These are phyloP conservation scores for Heliconius sara DNA, from an alignment of 2,888 invertebrate genomes.

Conservation along the genomic window DNA sequence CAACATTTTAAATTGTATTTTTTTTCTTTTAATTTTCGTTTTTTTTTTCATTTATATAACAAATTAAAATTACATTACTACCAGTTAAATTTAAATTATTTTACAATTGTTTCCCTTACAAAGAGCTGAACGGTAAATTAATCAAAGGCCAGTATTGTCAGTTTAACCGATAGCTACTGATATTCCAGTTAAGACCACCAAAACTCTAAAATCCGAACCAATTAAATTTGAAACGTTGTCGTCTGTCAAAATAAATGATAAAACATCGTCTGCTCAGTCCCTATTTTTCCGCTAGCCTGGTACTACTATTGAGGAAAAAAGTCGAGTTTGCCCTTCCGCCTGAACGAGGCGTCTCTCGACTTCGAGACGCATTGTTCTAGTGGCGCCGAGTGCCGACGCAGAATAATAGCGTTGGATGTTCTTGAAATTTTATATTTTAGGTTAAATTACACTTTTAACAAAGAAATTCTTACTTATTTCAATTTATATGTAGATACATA, in stretches of 20 bases:
- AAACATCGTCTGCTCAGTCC: constrained; percentile 23
- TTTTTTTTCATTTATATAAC: background rate
- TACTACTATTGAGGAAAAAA: constrained; percentile 37
- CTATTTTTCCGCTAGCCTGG: constrained; percentile 23
- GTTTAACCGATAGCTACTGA: too few relatives aligned
- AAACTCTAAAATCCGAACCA: background rate
- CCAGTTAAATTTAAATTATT: too few relatives aligned
- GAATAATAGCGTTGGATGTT: constrained; percentile 37
- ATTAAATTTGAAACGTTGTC: background rate
- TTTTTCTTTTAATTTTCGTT: background rate
- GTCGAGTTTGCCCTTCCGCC: constrained; percentile 47
- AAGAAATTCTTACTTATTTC: constrained; percentile 13
- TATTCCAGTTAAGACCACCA: too few relatives aligned
- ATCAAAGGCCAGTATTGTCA: too few relatives aligned
- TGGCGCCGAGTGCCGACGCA: constrained; percentile 48
- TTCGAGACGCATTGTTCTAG: constrained; percentile 46
- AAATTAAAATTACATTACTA: too few relatives aligned
- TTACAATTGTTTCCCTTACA: too few relatives aligned
- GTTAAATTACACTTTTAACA: constrained; percentile 15
- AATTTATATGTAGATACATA: background rate
- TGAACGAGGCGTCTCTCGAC: constrained; percentile 47
- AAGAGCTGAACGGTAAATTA: too few relatives aligned
- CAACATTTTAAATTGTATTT: background rate
- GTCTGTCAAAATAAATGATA: constrained; percentile 21
- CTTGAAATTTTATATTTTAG: constrained; percentile 30